A percentile compares a stretch with the other conserved stretches of the same genome.
Conservation (phyloP, 1,140 invertebrate species). For the Drosophila chauvacae region DNA sequence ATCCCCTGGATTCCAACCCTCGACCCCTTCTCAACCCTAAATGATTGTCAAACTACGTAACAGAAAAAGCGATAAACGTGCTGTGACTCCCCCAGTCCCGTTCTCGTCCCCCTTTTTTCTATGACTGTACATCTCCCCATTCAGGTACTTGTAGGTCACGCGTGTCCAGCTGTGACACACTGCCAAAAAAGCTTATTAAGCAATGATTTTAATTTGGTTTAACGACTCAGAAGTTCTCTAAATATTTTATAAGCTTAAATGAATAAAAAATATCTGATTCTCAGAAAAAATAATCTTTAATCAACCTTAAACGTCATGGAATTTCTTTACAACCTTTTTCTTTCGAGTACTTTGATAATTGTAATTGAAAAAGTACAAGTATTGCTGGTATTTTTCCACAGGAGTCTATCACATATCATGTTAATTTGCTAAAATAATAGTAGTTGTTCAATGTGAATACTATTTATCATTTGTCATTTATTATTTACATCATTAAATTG, state of each 20-base stretch:
- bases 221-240: too few species aligned
- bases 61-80: constrained; percentile 19
- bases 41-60: constrained; percentile 35
- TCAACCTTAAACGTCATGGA: neutral
- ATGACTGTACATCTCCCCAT: neutral
- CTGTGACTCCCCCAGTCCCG: constrained; percentile 11
- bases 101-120: neutral
- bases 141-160: constrained; percentile 18
- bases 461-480: neutral
- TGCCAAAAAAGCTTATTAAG: neutral
- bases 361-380: neutral
- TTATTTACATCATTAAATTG: constrained; percentile 1
- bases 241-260: too few species aligned
- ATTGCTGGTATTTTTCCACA: neutral
- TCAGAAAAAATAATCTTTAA: neutral
- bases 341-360: neutral
- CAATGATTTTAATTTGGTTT: too few species aligned
- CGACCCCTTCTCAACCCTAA: constrained; percentile 1
- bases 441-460: neutral
- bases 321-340: neutral
- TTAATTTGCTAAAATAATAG: neutral
- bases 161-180: neutral
- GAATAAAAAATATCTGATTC: neutral
- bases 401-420: neutral
- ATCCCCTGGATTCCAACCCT: neutral